Base-by-base conservation (phyloP, 2,888 invertebrate species). In the Elgonia sp. region DNA sequence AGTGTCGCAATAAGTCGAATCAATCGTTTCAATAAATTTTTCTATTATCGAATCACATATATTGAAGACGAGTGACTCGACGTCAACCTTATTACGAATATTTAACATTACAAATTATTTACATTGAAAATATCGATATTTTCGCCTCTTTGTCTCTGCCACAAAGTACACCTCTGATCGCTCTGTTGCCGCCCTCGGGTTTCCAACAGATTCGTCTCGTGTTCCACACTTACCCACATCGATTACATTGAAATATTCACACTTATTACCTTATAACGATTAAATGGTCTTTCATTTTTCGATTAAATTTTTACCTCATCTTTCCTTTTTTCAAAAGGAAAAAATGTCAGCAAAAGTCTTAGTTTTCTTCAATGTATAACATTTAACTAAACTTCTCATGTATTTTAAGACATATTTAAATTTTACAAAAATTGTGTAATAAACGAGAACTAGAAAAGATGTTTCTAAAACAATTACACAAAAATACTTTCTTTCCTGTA, bases 91-190 rank as follows among this genome's bases (percentile, higher is more conserved):
- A 46, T 82, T 86, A 84, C 76, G 76, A 84, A 60, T 84, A 84
- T 84, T 84, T 42, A 69, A 77, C 77, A 84, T 76, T 84, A 84
- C 37, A 76, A 69, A 84, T 55, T 75, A 83, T 83, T 57, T 83
- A 83, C 83, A 83, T 62, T 21, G 82, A 82, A 84, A 86, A 82
- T 75, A 77, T 72, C 53, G 55, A 46, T 40, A 72, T 81, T 62
- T 81, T 53, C 16, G 10, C 57, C 60, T 86, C 37, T 57, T 86
- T 89, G 92, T 92, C 92, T 90, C 93, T 93, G 93, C 94, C 93
- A 94, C 93, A 94, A 94, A 94, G 94, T 94, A 94, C 94, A 91
- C 92, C 93, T 93, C 93, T 94, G 94, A 93, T 92, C 93, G 93
- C 94, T 92, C 93, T 92, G 90, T 91, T 93, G 94, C 93, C 93